Conservation (phyloP, 2,797 vertebrate genomes). For the Rhinatrema bivittatum region DNA sequence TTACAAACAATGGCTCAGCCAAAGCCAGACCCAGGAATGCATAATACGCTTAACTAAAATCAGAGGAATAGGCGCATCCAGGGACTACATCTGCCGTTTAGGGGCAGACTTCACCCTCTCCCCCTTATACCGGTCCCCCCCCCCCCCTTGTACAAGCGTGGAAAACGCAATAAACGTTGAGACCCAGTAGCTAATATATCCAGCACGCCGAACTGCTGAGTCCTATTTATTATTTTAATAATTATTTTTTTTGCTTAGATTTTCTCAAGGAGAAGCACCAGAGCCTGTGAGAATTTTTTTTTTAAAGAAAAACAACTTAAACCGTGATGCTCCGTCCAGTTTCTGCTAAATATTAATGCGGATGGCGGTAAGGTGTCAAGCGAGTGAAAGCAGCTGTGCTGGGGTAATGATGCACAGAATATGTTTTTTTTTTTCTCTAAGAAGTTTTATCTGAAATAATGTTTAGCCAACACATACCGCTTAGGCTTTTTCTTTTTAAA, state of each 20-base stretch:
- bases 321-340: too few relatives aligned
- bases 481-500: not conserved
- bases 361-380: not conserved
- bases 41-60: not conserved
- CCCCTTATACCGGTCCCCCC: too few relatives aligned
- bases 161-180: not conserved
- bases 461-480: not conserved
- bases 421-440: not conserved
- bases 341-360: too few relatives aligned
- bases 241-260: conserved; percentile 10
- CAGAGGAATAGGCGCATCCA: not conserved
- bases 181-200: not conserved
- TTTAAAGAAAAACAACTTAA: not conserved
- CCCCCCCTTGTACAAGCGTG: not conserved
- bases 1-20: conserved; percentile 8
- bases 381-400: not conserved
- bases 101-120: not conserved
- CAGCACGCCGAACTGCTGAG: conserved; percentile 13
- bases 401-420: not conserved
- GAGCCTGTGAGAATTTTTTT: not conserved
- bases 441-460: not conserved
- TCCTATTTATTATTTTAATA: conserved; percentile 20
- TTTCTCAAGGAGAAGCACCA: not conserved
- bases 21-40: not conserved
- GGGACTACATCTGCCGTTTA: not conserved